Conservation (phyloP, 2,113 vertebrate genomes). For the Hippotragus niger region DNA sequence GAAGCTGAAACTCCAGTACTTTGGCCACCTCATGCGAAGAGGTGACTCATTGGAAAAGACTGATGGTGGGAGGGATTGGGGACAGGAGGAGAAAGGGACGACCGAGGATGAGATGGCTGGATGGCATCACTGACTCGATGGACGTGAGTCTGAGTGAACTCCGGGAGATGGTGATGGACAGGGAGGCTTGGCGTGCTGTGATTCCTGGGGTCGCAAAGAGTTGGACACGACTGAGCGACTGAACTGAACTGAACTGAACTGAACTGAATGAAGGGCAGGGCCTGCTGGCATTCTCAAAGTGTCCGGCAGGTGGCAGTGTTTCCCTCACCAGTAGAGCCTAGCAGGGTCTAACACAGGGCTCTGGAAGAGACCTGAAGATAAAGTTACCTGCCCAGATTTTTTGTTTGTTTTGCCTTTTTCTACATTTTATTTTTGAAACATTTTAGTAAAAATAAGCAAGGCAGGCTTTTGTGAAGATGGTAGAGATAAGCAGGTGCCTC, state of each 20-base stretch:
- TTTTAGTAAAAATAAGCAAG: neutral
- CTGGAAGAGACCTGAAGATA: neutral
- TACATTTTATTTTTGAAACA: neutral
- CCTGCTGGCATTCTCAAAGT: neutral
- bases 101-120: too few species aligned
- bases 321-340: neutral
- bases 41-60: too few species aligned
- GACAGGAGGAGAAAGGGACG: too few species aligned
- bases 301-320: slow-evolving; percentile 60
- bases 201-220: neutral
- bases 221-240: neutral
- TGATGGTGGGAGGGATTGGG: too few species aligned
- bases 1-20: too few species aligned
- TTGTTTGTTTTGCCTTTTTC: neutral
- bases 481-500: neutral
- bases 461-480: neutral
- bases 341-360: neutral
- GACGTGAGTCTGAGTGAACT: too few species aligned
- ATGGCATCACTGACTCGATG: too few species aligned
- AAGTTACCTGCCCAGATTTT: neutral
- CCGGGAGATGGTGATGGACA: too few species aligned
- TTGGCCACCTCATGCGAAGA: too few species aligned
- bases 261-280: too few species aligned
- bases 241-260: too few species aligned
- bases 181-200: too few species aligned